A percentile compares a stretch with the other conserved stretches of the same genome.
Evolutionary conservation across 1,140 invertebrate species (phyloP).

Genomic region (Druon quercuslanigerum): DNA sequence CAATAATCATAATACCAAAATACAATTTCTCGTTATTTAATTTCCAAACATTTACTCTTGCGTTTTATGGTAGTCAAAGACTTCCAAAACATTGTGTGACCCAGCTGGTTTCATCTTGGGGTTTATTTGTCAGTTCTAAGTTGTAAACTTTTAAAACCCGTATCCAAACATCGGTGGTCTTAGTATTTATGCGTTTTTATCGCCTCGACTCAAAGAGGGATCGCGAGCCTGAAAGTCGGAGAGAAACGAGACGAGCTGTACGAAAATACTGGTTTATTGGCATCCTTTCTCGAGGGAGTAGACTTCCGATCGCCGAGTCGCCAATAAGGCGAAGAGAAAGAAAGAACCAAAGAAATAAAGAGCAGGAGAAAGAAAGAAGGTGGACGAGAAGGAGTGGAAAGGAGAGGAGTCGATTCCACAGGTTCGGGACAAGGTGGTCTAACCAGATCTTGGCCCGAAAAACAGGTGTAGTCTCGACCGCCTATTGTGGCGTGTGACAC

Average conservation of each 20-base stretch:
- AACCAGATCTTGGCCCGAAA: conserved; percentile 32
- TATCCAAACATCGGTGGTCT: conserved; percentile 22
- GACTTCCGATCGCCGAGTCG: conserved; percentile 21
- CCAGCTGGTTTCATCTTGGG: neutral
- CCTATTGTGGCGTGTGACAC: conserved; percentile 38
- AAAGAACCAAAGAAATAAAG: neutral
- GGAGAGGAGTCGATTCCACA: conserved; percentile 6
- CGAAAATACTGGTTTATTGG: conserved; percentile 30
- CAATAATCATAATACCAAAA: no score
- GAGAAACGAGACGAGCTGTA: conserved; percentile 22
- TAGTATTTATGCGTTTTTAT: conserved; percentile 24
- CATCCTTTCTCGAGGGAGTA: neutral
- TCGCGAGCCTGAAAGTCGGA: neutral
- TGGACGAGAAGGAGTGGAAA: neutral
- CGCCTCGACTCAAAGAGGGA: conserved; percentile 11
- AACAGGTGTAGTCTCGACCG: conserved; percentile 38
- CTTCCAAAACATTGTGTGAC: neutral
- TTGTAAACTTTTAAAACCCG: conserved; percentile 10
- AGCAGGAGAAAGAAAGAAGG: neutral
- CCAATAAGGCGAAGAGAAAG: neutral
- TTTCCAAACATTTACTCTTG: no score
- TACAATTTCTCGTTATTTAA: no score
- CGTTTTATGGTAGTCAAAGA: no score
- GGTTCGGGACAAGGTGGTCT: conserved; percentile 36
- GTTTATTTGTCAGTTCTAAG: neutral